Percentiles rank a stretch among this genome's conserved stretches.
Conservation (phyloP, 2,888 invertebrate species). For the Calameuta filiformis region DNA sequence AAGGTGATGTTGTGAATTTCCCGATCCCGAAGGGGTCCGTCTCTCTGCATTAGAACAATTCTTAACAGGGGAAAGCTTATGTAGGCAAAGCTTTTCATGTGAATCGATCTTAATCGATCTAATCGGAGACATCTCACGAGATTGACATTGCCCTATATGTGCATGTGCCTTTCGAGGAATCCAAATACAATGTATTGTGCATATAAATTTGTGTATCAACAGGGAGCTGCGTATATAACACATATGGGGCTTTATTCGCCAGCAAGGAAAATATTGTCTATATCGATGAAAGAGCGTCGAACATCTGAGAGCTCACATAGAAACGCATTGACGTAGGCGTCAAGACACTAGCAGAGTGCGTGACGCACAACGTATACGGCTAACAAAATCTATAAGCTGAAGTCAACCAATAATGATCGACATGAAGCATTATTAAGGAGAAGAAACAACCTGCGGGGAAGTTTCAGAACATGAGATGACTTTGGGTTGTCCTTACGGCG, state of each 20-base stretch:
- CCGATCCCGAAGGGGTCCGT: not conserved
- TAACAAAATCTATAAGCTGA: not conserved
- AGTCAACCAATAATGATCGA: slow-evolving; percentile 6
- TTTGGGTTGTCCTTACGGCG: not conserved
- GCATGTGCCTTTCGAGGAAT: not conserved
- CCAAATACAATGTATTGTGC: not conserved
- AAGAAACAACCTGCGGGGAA: slow-evolving; percentile 17
- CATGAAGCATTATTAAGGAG: slow-evolving; percentile 22
- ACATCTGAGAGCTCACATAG: not conserved
- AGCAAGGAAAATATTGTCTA: too few species aligned
- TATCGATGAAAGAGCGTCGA: not conserved
- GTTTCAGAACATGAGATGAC: not conserved
- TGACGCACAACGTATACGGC: not conserved
- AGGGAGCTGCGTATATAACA: too few species aligned
- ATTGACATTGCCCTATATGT: not conserved
- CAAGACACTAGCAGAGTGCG: not conserved
- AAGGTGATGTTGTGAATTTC: not conserved
- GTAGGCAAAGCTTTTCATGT: not conserved
- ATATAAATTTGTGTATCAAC: not conserved
- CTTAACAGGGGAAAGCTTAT: not conserved
- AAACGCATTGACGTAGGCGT: not conserved
- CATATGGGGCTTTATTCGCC: too few species aligned
- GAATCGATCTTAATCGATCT: not conserved
- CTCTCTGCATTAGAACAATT: not conserved
- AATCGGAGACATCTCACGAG: not conserved